Evolutionary conservation across 2,888 invertebrate genomes (phyloP).

Genomic region (Anorthoa munda): DNA sequence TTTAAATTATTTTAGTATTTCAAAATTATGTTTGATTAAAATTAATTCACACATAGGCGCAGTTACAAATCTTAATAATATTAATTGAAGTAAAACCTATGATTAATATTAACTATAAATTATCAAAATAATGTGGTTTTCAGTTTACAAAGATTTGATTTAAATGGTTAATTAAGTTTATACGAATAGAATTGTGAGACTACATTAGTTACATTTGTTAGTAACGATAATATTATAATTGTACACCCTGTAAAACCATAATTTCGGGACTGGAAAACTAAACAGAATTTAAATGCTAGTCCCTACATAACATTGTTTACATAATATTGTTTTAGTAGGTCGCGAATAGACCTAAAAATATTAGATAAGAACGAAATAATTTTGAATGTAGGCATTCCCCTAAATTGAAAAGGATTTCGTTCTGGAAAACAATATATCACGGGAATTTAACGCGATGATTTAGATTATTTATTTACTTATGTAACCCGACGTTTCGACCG

Average conservation of each 20-base stretch:
- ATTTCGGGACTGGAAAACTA: slow-evolving; percentile 17
- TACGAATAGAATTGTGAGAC: not conserved
- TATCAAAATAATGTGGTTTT: not conserved
- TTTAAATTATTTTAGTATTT: not conserved
- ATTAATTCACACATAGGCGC: slow-evolving; percentile 21
- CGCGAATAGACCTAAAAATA: not conserved
- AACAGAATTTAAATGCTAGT: not conserved
- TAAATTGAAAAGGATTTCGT: slow-evolving; percentile 2
- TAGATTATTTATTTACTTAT: no score
- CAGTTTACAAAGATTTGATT: slow-evolving; percentile 27
- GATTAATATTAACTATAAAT: slow-evolving; percentile 36
- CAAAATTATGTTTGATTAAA: not conserved
- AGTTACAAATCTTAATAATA: slow-evolving; percentile 22
- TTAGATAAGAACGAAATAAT: not conserved
- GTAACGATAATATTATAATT: not conserved
- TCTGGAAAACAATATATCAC: no score
- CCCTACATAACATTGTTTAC: slow-evolving; percentile 17
- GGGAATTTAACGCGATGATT: no score
- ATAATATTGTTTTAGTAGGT: slow-evolving; percentile 5
- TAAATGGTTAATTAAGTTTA: slow-evolving; percentile 14
- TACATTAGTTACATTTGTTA: slow-evolving; percentile 27
- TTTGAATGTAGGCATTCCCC: not conserved
- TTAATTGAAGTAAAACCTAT: slow-evolving; percentile 24
- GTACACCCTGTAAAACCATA: not conserved
- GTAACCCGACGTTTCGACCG: no score